phyloP scores from a whole-genome alignment of 2,888 invertebrate genomes.

The Nemotelus pantherinus region DNA sequence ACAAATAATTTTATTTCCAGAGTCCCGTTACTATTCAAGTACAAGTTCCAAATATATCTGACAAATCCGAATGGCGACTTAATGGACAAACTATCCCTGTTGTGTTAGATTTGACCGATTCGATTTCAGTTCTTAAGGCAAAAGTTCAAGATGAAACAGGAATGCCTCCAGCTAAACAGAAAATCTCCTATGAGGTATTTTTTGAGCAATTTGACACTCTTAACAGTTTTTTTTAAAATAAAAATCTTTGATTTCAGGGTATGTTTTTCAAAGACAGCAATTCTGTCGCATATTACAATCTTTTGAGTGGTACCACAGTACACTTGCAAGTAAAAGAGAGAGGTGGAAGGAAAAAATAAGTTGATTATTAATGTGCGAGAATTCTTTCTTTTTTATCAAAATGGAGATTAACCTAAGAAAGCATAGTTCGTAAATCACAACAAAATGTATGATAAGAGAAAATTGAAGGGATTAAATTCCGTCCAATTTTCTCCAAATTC shows the following conservation, averaged over 20 bases:
- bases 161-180: conserved; percentile 97
- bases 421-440: not conserved
- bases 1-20: conserved; percentile 63
- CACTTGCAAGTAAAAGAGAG: conserved; percentile 95
- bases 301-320: conserved; percentile 83
- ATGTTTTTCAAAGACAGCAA: conserved; percentile 98
- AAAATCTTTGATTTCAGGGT: conserved; percentile 71
- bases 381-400: too few relatives aligned
- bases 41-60: conserved; percentile 81
- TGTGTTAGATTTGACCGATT: conserved; percentile 79
- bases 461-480: not conserved
- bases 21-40: conserved; percentile 85
- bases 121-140: conserved; percentile 87
- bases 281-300: conserved; percentile 94
- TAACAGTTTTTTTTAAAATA: not conserved
- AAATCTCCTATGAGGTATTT: conserved; percentile 88
- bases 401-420: not conserved
- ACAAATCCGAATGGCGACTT: conserved; percentile 95
- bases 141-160: conserved; percentile 85
- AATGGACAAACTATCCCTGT: conserved; percentile 88
- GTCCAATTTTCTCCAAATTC: not conserved
- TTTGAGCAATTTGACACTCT: conserved; percentile 1
- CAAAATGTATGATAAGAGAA: not conserved
- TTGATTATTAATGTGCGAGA: not conserved
- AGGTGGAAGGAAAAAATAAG: conserved; percentile 95